Percentiles rank a stretch among this genome's conserved stretches.
Evolutionary conservation across 2,888 invertebrate species (phyloP).

Genomic region (Lasioglossum leucozonium): DNA sequence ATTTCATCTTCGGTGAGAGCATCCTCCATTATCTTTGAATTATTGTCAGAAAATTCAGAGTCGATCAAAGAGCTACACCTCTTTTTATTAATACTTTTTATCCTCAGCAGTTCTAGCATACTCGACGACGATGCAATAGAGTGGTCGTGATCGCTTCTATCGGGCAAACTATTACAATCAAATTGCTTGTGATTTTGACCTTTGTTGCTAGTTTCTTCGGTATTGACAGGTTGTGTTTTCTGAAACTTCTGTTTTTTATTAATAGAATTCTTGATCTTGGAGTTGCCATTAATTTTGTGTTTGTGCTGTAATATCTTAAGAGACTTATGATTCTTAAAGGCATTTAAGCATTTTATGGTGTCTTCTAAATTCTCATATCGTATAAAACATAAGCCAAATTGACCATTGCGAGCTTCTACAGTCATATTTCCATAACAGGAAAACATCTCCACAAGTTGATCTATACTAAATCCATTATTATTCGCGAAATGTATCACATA

Average conservation of each 20-base stretch:
- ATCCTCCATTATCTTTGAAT: not conserved
- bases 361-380: constrained; percentile 63
- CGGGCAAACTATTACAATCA: not conserved
- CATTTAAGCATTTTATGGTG: constrained; percentile 50
- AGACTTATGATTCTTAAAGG: constrained; percentile 25
- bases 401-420: constrained; percentile 61
- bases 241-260: not conserved
- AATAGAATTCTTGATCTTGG: not conserved
- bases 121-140: too few species aligned
- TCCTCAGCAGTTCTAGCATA: too few species aligned
- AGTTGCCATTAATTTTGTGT: not conserved
- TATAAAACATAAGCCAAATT: constrained; percentile 72
- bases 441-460: constrained; percentile 67
- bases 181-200: too few species aligned
- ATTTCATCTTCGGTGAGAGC: not conserved
- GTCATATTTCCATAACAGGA: constrained; percentile 70
- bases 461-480: not conserved
- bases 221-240: too few species aligned
- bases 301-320: constrained; percentile 57
- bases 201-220: not conserved
- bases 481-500: constrained; percentile 61
- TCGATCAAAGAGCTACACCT: not conserved
- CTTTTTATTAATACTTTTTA: too few species aligned
- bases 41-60: not conserved
- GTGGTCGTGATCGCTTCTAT: too few species aligned